Evolutionary conservation across 2,888 invertebrate genomes (phyloP).

Genomic region (Scotopteryx bipunctaria): DNA sequence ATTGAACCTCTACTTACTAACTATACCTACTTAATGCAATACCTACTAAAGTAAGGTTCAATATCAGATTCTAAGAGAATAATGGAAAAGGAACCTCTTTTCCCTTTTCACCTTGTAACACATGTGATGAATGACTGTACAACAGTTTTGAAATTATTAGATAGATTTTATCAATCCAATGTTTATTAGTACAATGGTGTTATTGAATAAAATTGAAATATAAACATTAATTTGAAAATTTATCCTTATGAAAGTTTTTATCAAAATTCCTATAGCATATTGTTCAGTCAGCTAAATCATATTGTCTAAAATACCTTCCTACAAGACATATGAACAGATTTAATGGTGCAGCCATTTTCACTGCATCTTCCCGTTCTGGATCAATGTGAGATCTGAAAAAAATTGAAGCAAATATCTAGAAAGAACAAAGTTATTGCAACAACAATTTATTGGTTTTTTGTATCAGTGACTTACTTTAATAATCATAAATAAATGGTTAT

Average conservation of each 20-base stretch:
- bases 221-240: not conserved
- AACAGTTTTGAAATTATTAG: too few species aligned
- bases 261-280: not conserved
- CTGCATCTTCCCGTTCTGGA: conserved; percentile 60
- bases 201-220: too few species aligned
- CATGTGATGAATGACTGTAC: too few species aligned
- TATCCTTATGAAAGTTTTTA: not conserved
- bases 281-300: conserved; percentile 86
- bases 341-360: conserved; percentile 75
- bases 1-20: too few species aligned
- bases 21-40: too few species aligned
- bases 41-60: too few species aligned
- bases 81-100: too few species aligned
- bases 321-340: conserved; percentile 91
- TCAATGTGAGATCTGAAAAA: conserved; percentile 63
- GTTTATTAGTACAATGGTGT: not conserved
- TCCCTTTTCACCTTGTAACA: too few species aligned
- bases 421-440: not conserved
- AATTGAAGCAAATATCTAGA: too few species aligned
- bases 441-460: not conserved
- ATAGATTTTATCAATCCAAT: too few species aligned
- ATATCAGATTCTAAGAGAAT: too few species aligned
- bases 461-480: not conserved
- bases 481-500: not conserved
- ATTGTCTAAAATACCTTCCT: conserved; percentile 88